These are phyloP conservation scores for Lepidurus arcticus DNA, from an alignment of 1,140 invertebrate species.

Conservation along the genomic window DNA sequence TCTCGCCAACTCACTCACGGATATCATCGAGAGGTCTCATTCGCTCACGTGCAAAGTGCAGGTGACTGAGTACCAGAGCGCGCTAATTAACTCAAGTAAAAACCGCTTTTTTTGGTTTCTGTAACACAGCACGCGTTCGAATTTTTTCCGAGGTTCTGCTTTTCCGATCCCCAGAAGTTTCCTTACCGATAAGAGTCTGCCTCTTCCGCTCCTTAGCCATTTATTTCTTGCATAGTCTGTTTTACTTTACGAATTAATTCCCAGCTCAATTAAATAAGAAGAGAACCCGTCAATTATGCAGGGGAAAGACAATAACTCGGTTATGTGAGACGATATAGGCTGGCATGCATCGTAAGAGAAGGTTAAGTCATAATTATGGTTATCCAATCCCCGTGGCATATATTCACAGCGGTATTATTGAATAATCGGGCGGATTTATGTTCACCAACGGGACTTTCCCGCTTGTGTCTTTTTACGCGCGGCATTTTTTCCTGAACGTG, in stretches of 20 bases:
- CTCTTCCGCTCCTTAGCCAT: too few species aligned
- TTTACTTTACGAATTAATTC: too few species aligned
- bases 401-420: too few species aligned
- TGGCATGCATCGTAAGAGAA: too few species aligned
- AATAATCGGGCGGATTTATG: neutral
- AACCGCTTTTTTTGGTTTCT: neutral
- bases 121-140: neutral
- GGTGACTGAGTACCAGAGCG: neutral
- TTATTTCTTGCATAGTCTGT: too few species aligned
- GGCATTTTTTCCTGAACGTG: neutral
- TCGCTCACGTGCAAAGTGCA: neutral
- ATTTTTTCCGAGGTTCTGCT: neutral
- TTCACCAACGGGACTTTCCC: neutral
- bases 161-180: neutral
- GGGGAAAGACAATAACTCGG: too few species aligned
- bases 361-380: too few species aligned
- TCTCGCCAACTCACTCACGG: conserved; percentile 1
- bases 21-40: neutral
- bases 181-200: too few species aligned
- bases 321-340: too few species aligned
- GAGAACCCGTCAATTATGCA: too few species aligned
- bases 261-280: too few species aligned
- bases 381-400: too few species aligned
- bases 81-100: neutral
- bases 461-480: neutral